Conservation (phyloP, 2,797 vertebrate species). For the Neoniphon sammara region DNA sequence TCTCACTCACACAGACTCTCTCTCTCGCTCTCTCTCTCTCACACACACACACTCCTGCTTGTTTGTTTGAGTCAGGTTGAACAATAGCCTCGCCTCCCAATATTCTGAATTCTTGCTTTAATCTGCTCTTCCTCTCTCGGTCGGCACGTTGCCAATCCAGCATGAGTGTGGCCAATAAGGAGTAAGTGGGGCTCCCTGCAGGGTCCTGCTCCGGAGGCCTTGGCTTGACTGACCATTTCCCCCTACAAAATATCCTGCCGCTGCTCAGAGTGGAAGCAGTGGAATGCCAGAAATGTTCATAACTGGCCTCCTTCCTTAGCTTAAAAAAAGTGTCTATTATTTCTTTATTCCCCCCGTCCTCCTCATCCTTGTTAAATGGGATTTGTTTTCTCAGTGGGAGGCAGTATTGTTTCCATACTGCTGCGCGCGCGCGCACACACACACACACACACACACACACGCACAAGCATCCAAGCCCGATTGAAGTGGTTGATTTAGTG, state of each 20-base stretch:
- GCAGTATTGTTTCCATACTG: slow-evolving; percentile 39
- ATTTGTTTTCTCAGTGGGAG: slow-evolving; percentile 52
- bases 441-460: not conserved
- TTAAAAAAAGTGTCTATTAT: slow-evolving; percentile 42
- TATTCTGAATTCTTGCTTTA: slow-evolving; percentile 74
- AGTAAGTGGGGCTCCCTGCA: slow-evolving; percentile 48
- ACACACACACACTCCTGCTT: slow-evolving; percentile 31
- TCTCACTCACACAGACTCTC: not conserved
- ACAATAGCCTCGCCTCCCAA: slow-evolving; percentile 67
- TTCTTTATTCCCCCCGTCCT: slow-evolving; percentile 29
- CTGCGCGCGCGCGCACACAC: slow-evolving; percentile 2
- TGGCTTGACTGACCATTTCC: slow-evolving; percentile 56
- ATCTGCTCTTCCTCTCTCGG: slow-evolving; percentile 72
- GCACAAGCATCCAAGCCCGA: slow-evolving; percentile 30
- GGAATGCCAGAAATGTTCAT: slow-evolving; percentile 76
- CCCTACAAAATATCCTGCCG: slow-evolving; percentile 69
- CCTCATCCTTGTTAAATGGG: slow-evolving; percentile 13
- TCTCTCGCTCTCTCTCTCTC: slow-evolving; percentile 6
- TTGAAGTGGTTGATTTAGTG: slow-evolving; percentile 42
- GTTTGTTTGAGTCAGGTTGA: slow-evolving; percentile 70
- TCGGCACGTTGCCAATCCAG: slow-evolving; percentile 51
- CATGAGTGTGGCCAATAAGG: slow-evolving; percentile 34
- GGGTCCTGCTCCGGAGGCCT: slow-evolving; percentile 60
- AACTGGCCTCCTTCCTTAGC: slow-evolving; percentile 45
- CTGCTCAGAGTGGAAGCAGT: slow-evolving; percentile 54